Evolutionary conservation across 2,888 invertebrate genomes (phyloP).

Genomic region (Oscheius sp.): DNA sequence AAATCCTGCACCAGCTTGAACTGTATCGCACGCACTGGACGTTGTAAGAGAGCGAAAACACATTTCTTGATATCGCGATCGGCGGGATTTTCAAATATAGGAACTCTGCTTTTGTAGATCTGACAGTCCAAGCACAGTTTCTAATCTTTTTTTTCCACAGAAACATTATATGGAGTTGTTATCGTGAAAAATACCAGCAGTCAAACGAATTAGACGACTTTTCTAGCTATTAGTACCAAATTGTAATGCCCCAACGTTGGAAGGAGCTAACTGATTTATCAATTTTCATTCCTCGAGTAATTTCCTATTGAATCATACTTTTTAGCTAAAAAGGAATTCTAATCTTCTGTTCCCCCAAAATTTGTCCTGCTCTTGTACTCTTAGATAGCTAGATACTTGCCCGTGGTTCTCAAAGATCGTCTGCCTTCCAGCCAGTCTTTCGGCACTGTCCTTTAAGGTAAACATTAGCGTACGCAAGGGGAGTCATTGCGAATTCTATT

Average conservation of each 20-base stretch:
- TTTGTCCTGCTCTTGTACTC: neutral
- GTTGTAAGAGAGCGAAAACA: neutral
- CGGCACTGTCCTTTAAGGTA: constrained; percentile 14
- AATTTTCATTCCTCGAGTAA: too few species aligned
- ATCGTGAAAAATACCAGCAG: too few species aligned
- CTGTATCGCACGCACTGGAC: too few species aligned
- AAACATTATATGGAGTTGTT: too few species aligned
- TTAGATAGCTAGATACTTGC: neutral
- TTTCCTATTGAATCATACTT: too few species aligned
- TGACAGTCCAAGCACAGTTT: neutral
- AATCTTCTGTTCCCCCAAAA: neutral
- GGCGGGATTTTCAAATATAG: neutral
- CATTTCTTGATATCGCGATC: neutral
- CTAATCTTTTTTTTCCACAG: neutral
- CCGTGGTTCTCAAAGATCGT: constrained; percentile 24
- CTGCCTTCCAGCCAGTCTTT: constrained; percentile 21
- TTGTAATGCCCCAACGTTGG: too few species aligned
- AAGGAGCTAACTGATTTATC: too few species aligned
- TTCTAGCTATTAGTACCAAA: too few species aligned
- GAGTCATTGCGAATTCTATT: constrained; percentile 28
- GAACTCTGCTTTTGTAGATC: neutral
- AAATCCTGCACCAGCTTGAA: too few species aligned
- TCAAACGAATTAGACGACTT: too few species aligned
- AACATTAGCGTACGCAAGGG: constrained; percentile 23
- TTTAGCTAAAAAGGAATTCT: neutral